Evolutionary conservation across 2,888 invertebrate genomes (phyloP).

Genomic region (Amphipyra berbera): DNA sequence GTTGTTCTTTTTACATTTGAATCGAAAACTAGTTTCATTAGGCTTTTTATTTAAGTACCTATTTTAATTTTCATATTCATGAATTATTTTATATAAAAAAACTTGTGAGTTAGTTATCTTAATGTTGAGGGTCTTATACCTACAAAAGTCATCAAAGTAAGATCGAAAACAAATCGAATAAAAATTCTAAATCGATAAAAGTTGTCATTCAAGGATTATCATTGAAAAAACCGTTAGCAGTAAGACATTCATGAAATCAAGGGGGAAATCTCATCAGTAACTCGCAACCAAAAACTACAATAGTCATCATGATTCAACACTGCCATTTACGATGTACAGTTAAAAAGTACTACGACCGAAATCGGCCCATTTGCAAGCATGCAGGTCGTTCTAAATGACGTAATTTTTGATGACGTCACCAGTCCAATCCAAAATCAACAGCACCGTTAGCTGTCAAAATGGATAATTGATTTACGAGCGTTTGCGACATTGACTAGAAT

Average conservation of each 20-base stretch:
- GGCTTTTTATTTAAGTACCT: background rate
- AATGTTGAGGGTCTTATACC: too few species aligned
- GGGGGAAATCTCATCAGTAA: conserved; percentile 8
- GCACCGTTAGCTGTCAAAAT: conserved; percentile 56
- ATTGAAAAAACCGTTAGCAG: background rate
- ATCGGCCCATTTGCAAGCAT: conserved; percentile 39
- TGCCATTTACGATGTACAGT: conserved; percentile 38
- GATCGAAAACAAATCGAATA: too few species aligned
- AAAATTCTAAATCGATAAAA: background rate
- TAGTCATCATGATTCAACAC: conserved; percentile 30
- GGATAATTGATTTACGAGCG: conserved; percentile 56
- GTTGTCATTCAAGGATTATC: background rate
- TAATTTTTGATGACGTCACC: conserved; percentile 33
- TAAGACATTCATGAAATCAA: conserved; percentile 23
- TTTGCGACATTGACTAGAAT: conserved; percentile 53
- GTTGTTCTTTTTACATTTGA: background rate
- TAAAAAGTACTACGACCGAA: conserved; percentile 15
- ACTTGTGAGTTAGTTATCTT: too few species aligned
- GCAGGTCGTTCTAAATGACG: conserved; percentile 34
- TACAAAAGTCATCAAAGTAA: too few species aligned
- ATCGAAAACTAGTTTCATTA: conserved; percentile 17
- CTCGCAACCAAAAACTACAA: conserved; percentile 9
- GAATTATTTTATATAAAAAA: too few species aligned
- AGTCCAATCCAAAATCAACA: conserved; percentile 51
- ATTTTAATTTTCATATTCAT: background rate